Evolutionary conservation across 2,797 vertebrate species (phyloP).

Genomic region (Acipenser ruthenus): DNA sequence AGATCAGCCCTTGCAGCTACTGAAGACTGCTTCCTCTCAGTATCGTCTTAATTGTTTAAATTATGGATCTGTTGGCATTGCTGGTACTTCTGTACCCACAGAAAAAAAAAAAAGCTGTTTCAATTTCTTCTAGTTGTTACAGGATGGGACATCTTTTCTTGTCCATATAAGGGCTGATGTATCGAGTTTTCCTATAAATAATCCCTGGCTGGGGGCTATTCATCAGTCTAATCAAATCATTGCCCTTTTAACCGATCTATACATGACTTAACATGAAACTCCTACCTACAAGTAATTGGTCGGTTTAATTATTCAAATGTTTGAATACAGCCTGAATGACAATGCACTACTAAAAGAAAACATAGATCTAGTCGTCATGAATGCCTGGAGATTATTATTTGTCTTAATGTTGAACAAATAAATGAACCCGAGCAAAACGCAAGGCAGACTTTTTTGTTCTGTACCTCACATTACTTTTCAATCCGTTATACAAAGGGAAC

Average conservation of each 20-base stretch:
- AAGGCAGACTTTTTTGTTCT: no score
- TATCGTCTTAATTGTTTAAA: no score
- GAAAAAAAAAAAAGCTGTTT: background rate
- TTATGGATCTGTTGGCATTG: background rate
- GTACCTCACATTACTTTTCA: no score
- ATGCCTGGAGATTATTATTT: background rate
- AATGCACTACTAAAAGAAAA: background rate
- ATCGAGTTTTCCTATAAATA: background rate
- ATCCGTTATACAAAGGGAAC: no score
- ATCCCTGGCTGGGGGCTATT: background rate
- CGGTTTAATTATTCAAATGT: constrained; percentile 2
- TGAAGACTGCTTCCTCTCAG: no score
- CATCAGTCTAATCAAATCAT: background rate
- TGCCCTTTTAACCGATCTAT: background rate
- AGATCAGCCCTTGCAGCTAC: no score
- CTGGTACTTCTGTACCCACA: background rate
- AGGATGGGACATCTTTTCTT: background rate
- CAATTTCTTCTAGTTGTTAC: background rate
- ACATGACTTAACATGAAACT: background rate
- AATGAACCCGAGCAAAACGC: no score
- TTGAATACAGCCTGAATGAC: background rate
- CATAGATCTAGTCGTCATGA: background rate
- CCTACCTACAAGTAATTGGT: constrained; percentile 2
- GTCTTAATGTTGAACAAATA: background rate
- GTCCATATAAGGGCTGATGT: background rate